phyloP scores from a whole-genome alignment of 2,888 invertebrate genomes.

The Aromia moschata region DNA sequence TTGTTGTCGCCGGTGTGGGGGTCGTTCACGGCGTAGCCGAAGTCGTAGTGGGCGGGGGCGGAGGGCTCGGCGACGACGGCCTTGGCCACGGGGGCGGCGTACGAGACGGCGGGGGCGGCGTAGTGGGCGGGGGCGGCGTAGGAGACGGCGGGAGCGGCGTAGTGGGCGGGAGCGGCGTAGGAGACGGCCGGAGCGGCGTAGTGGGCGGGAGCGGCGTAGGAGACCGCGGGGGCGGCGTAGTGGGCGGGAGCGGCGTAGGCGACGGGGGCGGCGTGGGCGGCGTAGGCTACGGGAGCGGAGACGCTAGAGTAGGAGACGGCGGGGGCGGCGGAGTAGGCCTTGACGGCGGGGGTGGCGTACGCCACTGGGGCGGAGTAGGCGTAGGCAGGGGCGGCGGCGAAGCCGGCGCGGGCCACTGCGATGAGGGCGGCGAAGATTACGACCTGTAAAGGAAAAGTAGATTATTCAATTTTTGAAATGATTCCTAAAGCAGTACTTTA shows the following conservation, averaged over 20 bases:
- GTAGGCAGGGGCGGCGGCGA: slow-evolving; percentile 57
- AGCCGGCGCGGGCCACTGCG: slow-evolving; percentile 48
- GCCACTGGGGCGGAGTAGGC: slow-evolving; percentile 51
- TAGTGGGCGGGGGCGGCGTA: slow-evolving; percentile 30
- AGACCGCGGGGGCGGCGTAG: slow-evolving; percentile 43
- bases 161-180: slow-evolving; percentile 29
- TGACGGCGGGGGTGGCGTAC: slow-evolving; percentile 34
- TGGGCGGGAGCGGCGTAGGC: slow-evolving; percentile 31
- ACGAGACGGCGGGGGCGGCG: slow-evolving; percentile 42
- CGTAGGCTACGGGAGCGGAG: slow-evolving; percentile 35
- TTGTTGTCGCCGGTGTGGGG: slow-evolving; percentile 65
- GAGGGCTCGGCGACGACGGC: not conserved
- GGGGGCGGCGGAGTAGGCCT: not conserved
- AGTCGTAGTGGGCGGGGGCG: slow-evolving; percentile 50
- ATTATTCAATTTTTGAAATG: no score
- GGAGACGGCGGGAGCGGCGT: slow-evolving; percentile 26
- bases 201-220: slow-evolving; percentile 18
- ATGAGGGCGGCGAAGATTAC: slow-evolving; percentile 49
- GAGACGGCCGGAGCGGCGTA: slow-evolving; percentile 26
- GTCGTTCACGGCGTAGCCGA: slow-evolving; percentile 48
- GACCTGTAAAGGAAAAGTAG: no score
- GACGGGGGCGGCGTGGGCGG: slow-evolving; percentile 60
- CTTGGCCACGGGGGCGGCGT: slow-evolving; percentile 28
- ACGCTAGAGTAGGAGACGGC: slow-evolving; percentile 37
- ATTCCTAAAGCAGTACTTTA: no score